Conservation (phyloP, 2,888 invertebrate genomes). For the Synergus laeviventris region DNA sequence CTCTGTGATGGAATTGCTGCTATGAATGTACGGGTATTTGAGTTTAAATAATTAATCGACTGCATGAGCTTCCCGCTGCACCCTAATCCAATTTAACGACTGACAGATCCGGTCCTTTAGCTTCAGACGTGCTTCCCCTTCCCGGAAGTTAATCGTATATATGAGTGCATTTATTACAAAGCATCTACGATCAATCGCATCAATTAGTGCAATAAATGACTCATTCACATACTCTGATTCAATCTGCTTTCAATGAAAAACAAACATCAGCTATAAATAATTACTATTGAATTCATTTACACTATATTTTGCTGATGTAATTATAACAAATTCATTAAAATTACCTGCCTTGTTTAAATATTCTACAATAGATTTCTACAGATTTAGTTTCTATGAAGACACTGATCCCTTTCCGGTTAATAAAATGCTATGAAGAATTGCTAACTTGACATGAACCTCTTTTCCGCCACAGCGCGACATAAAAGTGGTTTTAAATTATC, state of each 20-base stretch:
- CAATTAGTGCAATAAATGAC: neutral
- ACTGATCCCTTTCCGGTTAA: neutral
- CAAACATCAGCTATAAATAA: neutral
- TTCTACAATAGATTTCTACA: neutral
- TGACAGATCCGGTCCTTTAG: constrained; percentile 26
- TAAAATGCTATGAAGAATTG: neutral
- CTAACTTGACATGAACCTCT: neutral
- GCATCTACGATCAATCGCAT: constrained; percentile 6
- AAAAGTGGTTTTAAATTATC: constrained; percentile 8
- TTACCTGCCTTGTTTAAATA: neutral
- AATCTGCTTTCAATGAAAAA: neutral
- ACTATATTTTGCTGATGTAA: neutral
- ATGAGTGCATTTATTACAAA: constrained; percentile 14
- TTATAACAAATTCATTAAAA: neutral
- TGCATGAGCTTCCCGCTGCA: constrained; percentile 25
- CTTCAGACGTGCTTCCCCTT: constrained; percentile 13
- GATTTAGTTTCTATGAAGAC: too few species aligned
- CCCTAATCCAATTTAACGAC: constrained; percentile 32
- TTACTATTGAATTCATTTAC: neutral
- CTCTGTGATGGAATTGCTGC: neutral
- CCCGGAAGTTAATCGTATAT: constrained; percentile 24
- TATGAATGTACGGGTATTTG: neutral
- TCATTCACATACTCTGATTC: neutral
- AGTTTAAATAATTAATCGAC: constrained; percentile 19
- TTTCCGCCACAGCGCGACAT: too few species aligned